Evolutionary conservation across 2,797 vertebrate genomes (phyloP).

Genomic region (Holocentrus rufus): DNA sequence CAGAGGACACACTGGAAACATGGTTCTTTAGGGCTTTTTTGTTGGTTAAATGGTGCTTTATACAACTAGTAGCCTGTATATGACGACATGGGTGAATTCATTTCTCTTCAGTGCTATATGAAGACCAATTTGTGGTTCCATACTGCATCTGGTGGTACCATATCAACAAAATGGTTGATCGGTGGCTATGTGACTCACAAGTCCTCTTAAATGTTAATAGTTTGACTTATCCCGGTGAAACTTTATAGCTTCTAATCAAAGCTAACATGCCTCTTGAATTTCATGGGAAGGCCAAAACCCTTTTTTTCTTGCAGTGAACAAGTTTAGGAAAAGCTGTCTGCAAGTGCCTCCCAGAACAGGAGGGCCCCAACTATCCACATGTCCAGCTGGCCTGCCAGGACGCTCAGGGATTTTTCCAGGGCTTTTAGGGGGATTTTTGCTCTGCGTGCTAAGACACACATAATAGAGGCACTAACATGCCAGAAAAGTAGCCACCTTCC

Average conservation of each 20-base stretch:
- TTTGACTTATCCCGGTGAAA: background rate
- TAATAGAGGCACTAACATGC: conserved; percentile 55
- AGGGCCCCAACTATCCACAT: conserved; percentile 54
- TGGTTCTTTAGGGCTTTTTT: background rate
- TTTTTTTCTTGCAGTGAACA: conserved; percentile 34
- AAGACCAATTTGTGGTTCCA: background rate
- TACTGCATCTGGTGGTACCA: background rate
- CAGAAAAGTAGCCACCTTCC: conserved; percentile 56
- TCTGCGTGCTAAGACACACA: conserved; percentile 54
- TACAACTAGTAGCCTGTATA: background rate
- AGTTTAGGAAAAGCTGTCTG: conserved; percentile 50
- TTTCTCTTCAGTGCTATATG: background rate
- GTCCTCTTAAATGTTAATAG: background rate
- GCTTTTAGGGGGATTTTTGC: conserved; percentile 71
- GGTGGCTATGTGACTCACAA: background rate
- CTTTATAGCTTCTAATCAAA: conserved; percentile 13
- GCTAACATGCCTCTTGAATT: conserved; percentile 24
- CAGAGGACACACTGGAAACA: conserved; percentile 6
- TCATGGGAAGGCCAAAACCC: conserved; percentile 20
- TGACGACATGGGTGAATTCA: background rate
- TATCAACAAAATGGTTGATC: background rate
- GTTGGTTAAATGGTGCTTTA: background rate
- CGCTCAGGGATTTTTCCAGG: conserved; percentile 67
- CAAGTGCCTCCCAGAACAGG: conserved; percentile 52
- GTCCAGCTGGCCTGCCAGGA: conserved; percentile 68